Evolutionary conservation across 2,113 vertebrate genomes (phyloP), one percentile per base, ranked within the genome.

Genomic region (Thalassarche chlororhynchos): DNA sequence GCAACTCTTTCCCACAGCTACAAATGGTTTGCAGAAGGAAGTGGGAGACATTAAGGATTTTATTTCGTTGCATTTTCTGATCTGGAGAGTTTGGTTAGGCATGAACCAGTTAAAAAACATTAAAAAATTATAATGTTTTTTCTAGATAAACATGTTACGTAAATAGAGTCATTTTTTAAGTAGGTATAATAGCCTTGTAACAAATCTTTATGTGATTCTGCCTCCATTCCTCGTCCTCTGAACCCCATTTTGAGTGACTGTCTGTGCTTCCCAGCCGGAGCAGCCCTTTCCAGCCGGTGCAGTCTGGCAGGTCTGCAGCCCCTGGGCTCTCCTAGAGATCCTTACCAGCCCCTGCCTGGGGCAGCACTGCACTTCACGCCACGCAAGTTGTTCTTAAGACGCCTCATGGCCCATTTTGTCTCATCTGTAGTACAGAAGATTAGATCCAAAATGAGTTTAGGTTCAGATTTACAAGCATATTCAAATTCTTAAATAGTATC

Each of bases 321-420:
- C 7, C 17, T 42, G 4, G 29, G 19, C 4, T 24, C 18, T 79
- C 13, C 31, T 26, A 12, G 17, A 70, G 52, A 57, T 46, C 66
- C 47, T 44, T 34, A 58, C 6, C 51, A 82, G 42, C 10, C 38
- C 3, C 28, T 49, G 49, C 29, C 54, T 68, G 23, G 10, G 14
- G 8, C 44, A 70, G 49, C 4, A 0, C 2, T 0, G 28, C n/a
- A 28, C 25, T 18, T 64, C 18, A 28, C 1, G 0, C 17, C 54
- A 7, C 1, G 0, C 7, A 44, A 38, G 8, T 81, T 42, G 9
- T 29, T 90, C 55, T 81, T 46, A 77, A 69, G 31, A 55, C 3
- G 15, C n/a, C 23, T 71, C 42, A 14, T 75, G 38, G 57, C 19
- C 55, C 29, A 21, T 71, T 78, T 28, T 57, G 6, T 66, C 74